Evolutionary conservation across 1,140 invertebrate genomes (phyloP).

Genomic region (Drosophila virilis): DNA sequence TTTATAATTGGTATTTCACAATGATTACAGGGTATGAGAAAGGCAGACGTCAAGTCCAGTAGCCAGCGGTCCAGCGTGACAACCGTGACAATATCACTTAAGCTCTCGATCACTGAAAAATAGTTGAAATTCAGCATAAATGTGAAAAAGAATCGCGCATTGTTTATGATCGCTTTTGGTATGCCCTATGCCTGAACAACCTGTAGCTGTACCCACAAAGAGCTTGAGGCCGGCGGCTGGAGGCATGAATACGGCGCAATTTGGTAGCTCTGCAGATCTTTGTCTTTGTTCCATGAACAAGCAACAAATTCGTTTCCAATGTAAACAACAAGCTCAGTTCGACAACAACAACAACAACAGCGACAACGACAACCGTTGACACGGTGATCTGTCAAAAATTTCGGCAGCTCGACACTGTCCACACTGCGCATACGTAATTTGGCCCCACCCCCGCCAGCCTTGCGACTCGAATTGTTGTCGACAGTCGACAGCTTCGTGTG

Average conservation of each 20-base stretch:
- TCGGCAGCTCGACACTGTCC: constrained; percentile 52
- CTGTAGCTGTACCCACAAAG: neutral
- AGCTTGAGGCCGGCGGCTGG: neutral
- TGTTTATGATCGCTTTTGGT: constrained; percentile 13
- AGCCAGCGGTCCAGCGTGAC: constrained; percentile 28
- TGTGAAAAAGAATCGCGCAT: neutral
- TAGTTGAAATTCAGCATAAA: constrained; percentile 4
- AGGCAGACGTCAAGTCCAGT: constrained; percentile 41
- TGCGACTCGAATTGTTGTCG: constrained; percentile 18
- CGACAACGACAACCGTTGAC: constrained; percentile 47
- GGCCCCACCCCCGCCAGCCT: neutral
- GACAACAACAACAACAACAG: constrained; percentile 35
- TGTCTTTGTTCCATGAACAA: constrained; percentile 20
- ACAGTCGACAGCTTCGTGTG: constrained; percentile 30
- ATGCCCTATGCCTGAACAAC: constrained; percentile 10
- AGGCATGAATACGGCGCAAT: constrained; percentile 12
- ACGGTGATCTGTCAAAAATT: constrained; percentile 76
- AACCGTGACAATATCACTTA: constrained; percentile 26
- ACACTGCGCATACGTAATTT: constrained; percentile 38
- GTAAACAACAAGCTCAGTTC: constrained; percentile 43
- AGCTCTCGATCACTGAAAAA: constrained; percentile 22
- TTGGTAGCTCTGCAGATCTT: constrained; percentile 22
- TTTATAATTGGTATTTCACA: neutral
- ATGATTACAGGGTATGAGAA: neutral
- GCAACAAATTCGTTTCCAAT: constrained; percentile 49